Base-by-base conservation (phyloP, 2,888 invertebrate species). In the Sesamia inferens region DNA sequence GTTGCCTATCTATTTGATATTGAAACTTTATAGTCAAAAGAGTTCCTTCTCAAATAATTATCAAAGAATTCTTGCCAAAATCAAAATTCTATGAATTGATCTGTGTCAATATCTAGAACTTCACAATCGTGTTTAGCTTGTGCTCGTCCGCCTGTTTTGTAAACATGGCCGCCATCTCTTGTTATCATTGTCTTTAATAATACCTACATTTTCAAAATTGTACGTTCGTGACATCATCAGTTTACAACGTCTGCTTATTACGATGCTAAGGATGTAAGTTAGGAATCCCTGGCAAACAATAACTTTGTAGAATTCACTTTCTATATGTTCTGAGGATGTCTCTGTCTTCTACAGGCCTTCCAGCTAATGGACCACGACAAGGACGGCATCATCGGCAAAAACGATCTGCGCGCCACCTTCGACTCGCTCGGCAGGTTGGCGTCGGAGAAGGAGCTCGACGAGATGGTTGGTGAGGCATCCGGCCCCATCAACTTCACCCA, bases 401-500 rank as follows among this genome's bases (percentile, higher is more conserved):
- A 97, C 95, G 99, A 99, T 96, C 97, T 99, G 93, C 97, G 98
- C 93, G 98, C 98, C 92, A 98, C 98, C 93, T 99, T 98, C 97
- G 99, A 99, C 97, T 98, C 98, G 90, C 98, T 99, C 89, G 99
- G 99, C 94, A 98, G 98, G 95, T 97, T 99, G 89, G 98, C 98
- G 92, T 97, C 97, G 90, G 99, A 99, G 94, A 98, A 98, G 96
- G 99, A 99, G 96, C 97, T 99, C 90, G 98, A 99, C 89, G 97
- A 98, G 91, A 98, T 99, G 99, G 97, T 98, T 90, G 96, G 97
- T 92, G 98, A 99, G 97, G 98, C 98, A 87, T 97, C 98, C 88
- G 99, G 98, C 92, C 99, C 99, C 93, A 98, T 99, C 96, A 99
- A 99, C 97, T 99, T 99, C 97, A 99, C 99, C 90, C 99, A 99